Evolutionary conservation across 2,888 invertebrate genomes (phyloP), one percentile per base, ranked within the genome.

Genomic region (Celastrina argiolus): DNA sequence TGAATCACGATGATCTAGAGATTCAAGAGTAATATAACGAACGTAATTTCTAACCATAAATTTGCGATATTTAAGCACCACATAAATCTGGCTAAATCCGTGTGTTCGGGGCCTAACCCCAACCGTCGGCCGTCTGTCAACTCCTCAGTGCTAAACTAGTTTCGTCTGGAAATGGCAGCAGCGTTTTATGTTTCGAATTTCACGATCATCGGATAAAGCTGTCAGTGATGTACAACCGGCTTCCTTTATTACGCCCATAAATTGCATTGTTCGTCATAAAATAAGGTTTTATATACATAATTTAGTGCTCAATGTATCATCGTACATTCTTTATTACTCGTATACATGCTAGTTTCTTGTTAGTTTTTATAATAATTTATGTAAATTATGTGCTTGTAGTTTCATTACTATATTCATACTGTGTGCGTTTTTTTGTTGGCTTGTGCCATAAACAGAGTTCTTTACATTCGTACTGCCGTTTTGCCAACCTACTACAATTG

Each of bases 121-220:
- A 56, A 39, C 67, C 69, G 71, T 68, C 69, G 67, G 64, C 66
- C 65, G 67, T 67, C 72, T 71, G 70, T 70, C 72, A 69, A 69
- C 70, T 66, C 68, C 68, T 69, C 69, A 45, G 71, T 59, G 69
- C 67, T 66, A 69, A 70, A 70, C 70, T 74, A 73, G 74, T 74
- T 71, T 71, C 67, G 69, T 73, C 73, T 71, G 68, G 70, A 74
- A 74, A 73, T 71, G 72, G 73, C 71, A 71, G 72, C 70, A 73
- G 73, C 71, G 70, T 73, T 74, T 72, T 72, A 74, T 71, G 72
- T 73, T 73, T 72, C 66, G 70, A 73, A 69, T 69, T 72, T 69
- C 70, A 69, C 72, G 74, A 74, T 72, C 68, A 70, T 72, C 70
- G 64, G 70, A 71, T 73, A 74, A 71, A 70, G 67, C 69, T 72